A percentile compares a stretch with the other conserved stretches of the same genome.
phyloP scores from a whole-genome alignment of 2,113 vertebrate genomes.

The Apeltes quadracus region DNA sequence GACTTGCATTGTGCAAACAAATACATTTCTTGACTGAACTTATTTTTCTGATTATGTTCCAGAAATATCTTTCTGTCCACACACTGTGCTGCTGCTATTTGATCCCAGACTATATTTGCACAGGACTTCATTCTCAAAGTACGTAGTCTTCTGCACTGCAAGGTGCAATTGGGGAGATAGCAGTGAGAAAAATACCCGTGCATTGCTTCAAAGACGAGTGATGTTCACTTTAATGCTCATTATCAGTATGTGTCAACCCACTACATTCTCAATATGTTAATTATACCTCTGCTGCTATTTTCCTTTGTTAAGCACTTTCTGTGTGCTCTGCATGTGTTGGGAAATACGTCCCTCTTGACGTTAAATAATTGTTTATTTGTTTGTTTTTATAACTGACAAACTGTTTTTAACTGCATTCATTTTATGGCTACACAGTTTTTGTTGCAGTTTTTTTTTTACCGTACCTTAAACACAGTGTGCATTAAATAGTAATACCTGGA shows the following conservation, averaged over 20 bases:
- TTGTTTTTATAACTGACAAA: not conserved
- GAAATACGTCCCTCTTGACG: not conserved
- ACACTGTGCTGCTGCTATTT: slow-evolving; percentile 59
- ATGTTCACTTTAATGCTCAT: not conserved
- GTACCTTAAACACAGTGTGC: not conserved
- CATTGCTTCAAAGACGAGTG: slow-evolving; percentile 5
- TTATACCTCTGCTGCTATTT: not conserved
- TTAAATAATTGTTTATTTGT: not conserved
- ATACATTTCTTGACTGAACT: not conserved
- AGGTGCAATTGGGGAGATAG: slow-evolving; percentile 3
- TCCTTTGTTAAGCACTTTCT: slow-evolving; percentile 5
- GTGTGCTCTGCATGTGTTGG: not conserved
- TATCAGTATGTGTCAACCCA: not conserved
- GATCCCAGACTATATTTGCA: slow-evolving; percentile 64
- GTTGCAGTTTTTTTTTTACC: slow-evolving; percentile 1
- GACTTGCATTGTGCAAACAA: not conserved
- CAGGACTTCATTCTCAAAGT: slow-evolving; percentile 71
- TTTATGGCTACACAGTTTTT: not conserved
- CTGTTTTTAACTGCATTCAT: not conserved
- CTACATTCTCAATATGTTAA: not conserved
- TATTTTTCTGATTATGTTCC: slow-evolving; percentile 44
- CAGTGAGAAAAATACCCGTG: not conserved
- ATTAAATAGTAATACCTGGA: not conserved
- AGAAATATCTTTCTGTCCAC: slow-evolving; percentile 63
- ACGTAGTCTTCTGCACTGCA: slow-evolving; percentile 37